phyloP scores from a whole-genome alignment of 2,888 invertebrate genomes.

The Lepetodrilus schrolli region DNA sequence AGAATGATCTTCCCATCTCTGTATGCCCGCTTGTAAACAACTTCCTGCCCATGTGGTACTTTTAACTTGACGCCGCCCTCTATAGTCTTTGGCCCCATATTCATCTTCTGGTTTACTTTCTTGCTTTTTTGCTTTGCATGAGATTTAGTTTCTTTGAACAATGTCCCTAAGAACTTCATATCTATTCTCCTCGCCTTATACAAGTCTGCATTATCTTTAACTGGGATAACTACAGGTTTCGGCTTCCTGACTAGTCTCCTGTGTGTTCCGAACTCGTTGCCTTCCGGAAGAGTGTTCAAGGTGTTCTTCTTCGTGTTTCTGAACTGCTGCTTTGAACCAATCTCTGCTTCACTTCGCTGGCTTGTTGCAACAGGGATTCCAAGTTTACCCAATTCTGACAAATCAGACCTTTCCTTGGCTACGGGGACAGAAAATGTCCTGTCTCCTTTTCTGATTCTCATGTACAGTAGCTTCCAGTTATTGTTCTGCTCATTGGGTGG shows the following conservation, averaged over 20 bases:
- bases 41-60: not conserved
- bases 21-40: not conserved
- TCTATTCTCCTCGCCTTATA: too few species aligned
- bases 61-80: not conserved
- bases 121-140: not conserved
- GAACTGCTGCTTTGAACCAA: not conserved
- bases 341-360: not conserved
- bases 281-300: not conserved
- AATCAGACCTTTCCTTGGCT: not conserved
- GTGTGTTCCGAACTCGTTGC: not conserved
- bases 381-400: not conserved
- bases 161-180: not conserved
- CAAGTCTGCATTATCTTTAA: not conserved
- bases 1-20: not conserved
- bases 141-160: not conserved
- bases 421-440: not conserved
- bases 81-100: not conserved
- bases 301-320: not conserved
- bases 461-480: constrained; percentile 10
- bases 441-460: not conserved
- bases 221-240: not conserved
- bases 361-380: not conserved
- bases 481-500: not conserved
- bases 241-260: not conserved
- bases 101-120: not conserved